A percentile compares a stretch with the other conserved stretches of the same genome.
Conservation (phyloP, 2,797 vertebrate genomes). For the Amblyopsis hoosieri region DNA sequence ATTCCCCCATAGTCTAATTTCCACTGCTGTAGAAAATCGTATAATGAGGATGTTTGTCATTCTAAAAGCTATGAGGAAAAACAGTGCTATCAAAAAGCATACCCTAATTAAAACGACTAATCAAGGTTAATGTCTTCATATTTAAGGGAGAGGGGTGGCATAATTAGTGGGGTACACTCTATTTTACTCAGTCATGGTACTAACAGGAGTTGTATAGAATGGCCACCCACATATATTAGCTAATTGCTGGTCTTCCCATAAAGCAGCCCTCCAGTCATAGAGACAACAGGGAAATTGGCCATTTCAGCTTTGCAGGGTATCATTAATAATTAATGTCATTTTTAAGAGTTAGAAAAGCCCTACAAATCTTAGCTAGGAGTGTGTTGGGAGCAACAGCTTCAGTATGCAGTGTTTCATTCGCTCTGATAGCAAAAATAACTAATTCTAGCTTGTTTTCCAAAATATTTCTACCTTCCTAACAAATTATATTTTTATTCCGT, state of each 20-base stretch:
- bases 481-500: slow-evolving; percentile 17
- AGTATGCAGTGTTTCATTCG: slow-evolving; percentile 6
- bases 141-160: slow-evolving; percentile 73
- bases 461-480: slow-evolving; percentile 5
- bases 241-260: slow-evolving; percentile 81
- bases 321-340: slow-evolving; percentile 79
- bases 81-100: slow-evolving; percentile 76
- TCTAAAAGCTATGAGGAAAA: slow-evolving; percentile 70
- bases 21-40: slow-evolving; percentile 27
- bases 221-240: slow-evolving; percentile 80
- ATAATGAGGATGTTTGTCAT: slow-evolving; percentile 65
- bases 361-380: slow-evolving; percentile 59
- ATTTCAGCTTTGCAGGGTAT: slow-evolving; percentile 70
- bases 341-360: slow-evolving; percentile 69
- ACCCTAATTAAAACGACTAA: slow-evolving; percentile 84
- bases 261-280: slow-evolving; percentile 74
- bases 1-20: too few species aligned
- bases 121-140: slow-evolving; percentile 82
- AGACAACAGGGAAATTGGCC: slow-evolving; percentile 77
- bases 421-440: slow-evolving; percentile 39
- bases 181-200: slow-evolving; percentile 73
- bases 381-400: slow-evolving; percentile 26
- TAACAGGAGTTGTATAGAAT: slow-evolving; percentile 73
- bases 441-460: too few species aligned
- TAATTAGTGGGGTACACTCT: slow-evolving; percentile 71